Evolutionary conservation across 2,797 vertebrate genomes (phyloP).

Genomic region (Austrolebias charrua): DNA sequence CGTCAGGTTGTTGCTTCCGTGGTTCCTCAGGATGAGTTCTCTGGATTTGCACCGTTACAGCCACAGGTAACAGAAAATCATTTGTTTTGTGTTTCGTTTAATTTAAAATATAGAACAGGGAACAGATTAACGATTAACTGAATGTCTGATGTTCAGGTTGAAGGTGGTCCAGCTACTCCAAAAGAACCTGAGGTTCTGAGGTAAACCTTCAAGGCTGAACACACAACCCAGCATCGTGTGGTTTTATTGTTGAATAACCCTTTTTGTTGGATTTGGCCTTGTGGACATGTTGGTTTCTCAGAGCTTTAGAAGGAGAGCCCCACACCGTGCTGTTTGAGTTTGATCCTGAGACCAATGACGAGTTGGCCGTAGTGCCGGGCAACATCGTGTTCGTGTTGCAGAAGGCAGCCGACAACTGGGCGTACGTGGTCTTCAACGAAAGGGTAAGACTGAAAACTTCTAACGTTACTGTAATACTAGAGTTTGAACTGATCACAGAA

Average conservation of each 20-base stretch:
- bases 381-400: constrained; percentile 95
- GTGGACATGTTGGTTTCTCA: constrained; percentile 52
- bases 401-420: constrained; percentile 93
- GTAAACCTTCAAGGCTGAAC: constrained; percentile 67
- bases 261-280: neutral
- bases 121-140: neutral
- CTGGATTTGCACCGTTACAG: constrained; percentile 93
- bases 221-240: too few species aligned
- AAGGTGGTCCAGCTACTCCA: constrained; percentile 79
- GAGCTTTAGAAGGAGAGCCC: constrained; percentile 89
- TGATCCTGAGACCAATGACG: constrained; percentile 85
- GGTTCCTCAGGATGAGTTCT: constrained; percentile 89
- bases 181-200: constrained; percentile 89
- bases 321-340: constrained; percentile 92
- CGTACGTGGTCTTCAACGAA: constrained; percentile 92
- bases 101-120: too few species aligned
- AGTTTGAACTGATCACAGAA: too few species aligned
- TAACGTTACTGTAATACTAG: too few species aligned
- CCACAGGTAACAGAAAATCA: constrained; percentile 83
- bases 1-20: constrained; percentile 92
- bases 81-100: too few species aligned
- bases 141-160: constrained; percentile 69
- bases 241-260: neutral
- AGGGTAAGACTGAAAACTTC: constrained; percentile 77
- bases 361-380: constrained; percentile 91